Evolutionary conservation across 2,797 vertebrate species (phyloP).

Genomic region (Arrhamphus sclerolepis): DNA sequence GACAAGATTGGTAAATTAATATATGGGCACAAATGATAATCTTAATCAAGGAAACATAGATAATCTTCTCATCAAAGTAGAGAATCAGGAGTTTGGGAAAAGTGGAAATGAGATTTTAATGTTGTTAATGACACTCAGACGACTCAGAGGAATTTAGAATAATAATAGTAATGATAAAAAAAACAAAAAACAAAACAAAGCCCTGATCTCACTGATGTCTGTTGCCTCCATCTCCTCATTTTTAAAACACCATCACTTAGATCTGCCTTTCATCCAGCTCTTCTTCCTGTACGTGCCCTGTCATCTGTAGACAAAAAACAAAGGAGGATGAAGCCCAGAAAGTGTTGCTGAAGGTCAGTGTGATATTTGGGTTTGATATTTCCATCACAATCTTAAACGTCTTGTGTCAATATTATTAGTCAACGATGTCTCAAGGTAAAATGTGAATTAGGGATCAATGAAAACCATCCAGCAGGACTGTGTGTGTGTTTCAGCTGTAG

Average conservation of each 20-base stretch:
- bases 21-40: slow-evolving; percentile 31
- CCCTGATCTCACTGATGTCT: no score
- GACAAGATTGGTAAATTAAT: background rate
- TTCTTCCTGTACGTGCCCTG: no score
- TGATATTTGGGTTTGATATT: slow-evolving; percentile 77
- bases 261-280: no score
- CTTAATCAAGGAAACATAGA: slow-evolving; percentile 43
- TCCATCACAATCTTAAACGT: slow-evolving; percentile 63
- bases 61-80: slow-evolving; percentile 46
- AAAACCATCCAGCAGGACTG: no score
- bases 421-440: background rate
- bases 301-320: slow-evolving; percentile 47
- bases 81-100: slow-evolving; percentile 10
- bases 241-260: no score
- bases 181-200: background rate
- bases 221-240: no score
- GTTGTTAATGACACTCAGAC: slow-evolving; percentile 18
- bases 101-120: slow-evolving; percentile 67
- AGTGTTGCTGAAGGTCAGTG: slow-evolving; percentile 56
- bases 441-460: no score
- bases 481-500: background rate
- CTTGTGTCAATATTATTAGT: slow-evolving; percentile 73
- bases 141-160: slow-evolving; percentile 16
- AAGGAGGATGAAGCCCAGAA: slow-evolving; percentile 43
- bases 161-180: no score